Conservation (phyloP, 1,140 invertebrate species). For the Meloidogyne hapla region DNA sequence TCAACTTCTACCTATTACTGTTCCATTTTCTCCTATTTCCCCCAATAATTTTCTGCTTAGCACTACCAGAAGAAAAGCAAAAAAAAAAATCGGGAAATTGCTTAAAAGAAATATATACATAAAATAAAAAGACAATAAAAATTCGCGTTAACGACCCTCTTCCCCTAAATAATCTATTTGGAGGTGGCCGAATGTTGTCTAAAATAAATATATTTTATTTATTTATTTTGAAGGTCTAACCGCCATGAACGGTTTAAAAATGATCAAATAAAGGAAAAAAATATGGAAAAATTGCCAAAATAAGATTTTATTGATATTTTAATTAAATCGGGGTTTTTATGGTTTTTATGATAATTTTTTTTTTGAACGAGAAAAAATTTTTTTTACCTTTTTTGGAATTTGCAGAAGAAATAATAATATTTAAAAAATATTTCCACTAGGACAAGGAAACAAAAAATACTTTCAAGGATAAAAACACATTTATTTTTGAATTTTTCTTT, state of each 20-base stretch:
- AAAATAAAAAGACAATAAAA: constrained; percentile 1
- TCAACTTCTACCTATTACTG: not conserved
- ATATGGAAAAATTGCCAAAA: constrained; percentile 4
- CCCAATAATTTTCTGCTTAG: not conserved
- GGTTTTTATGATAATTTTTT: too few species aligned
- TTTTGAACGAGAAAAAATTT: not conserved
- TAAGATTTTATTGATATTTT: not conserved
- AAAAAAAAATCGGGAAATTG: not conserved
- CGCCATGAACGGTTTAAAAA: not conserved
- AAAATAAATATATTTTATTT: not conserved
- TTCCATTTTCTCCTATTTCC: too few species aligned
- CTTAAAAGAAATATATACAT: not conserved
- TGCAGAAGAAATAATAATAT: too few species aligned
- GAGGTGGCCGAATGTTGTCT: constrained; percentile 4
- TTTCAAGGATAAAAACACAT: too few species aligned
- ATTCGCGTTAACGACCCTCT: not conserved
- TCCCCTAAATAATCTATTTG: not conserved
- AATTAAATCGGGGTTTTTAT: too few species aligned
- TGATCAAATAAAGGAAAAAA: not conserved
- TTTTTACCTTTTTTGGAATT: too few species aligned
- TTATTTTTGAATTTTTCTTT: too few species aligned
- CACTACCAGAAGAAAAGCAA: not conserved
- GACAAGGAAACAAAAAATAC: too few species aligned
- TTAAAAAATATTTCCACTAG: too few species aligned
- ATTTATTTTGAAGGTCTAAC: constrained; percentile 6